Base-by-base conservation (phyloP, 2,888 invertebrate genomes). In the Epirrhoe alternata region DNA sequence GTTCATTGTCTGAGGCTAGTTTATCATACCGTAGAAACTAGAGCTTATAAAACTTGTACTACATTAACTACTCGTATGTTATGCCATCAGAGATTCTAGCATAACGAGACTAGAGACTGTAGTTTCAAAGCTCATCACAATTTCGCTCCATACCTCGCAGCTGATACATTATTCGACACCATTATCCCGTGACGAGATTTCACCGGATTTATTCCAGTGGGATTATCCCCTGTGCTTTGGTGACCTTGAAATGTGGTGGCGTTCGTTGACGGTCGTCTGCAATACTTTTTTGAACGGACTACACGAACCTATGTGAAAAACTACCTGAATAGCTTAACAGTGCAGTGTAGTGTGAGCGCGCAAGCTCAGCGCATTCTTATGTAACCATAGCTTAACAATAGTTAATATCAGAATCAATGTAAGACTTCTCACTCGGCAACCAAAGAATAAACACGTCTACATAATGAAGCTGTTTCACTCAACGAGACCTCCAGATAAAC, bases 151-250 rank as follows among this genome's bases (percentile, higher is more conserved):
- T 14, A 52, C 8, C 38, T 55, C 50, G 61, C 38, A 49, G 38
- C 61, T 61, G 57, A 42, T 64, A 58, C 57, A 64, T 64, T 64
- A 68, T 68, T 64, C 68, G 53, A 8, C 35, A n/a, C 38, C 31
- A 47, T 66, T 58, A 42, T 45, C 47, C 1, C 31, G 57, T 61
- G 61, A 64, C 45, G 68, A 61, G 64, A 61, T 54, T 62, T 64
- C 50, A 5, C 30, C 16, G 14, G 7, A 33, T 56, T 12, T n/a
- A 38, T 49, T n/a, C 53, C 53, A 6, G 7, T 7, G 12, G 47
- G 14, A 14, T 47, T 12, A 16, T 16, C 47, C 47, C 47, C 4
- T 2, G 38, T 42, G 38, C 2, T 42, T 42, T 42, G 12, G 38
- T 4, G 38, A 42, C 8, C 12, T 42, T 42, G 12, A 10, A 12